Conservation (phyloP, 92 coral and sea anemone genomes). For the Heliopora coerulea region DNA sequence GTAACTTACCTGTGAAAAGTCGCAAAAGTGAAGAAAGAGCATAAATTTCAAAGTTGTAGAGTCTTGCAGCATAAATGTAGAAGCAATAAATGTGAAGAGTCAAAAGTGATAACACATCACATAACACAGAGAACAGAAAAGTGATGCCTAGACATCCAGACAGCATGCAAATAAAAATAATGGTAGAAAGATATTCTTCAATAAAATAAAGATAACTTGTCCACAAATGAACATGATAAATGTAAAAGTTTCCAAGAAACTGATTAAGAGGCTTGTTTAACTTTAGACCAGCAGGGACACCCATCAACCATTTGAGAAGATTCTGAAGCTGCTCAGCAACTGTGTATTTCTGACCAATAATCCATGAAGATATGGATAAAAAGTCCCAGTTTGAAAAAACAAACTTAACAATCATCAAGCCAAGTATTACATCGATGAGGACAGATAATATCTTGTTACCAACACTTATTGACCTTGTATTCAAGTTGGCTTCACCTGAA, state of each 20-base stretch:
- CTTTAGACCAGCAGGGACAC: conserved; percentile 91
- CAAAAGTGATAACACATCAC: conserved; percentile 77
- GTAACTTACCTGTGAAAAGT: conserved; percentile 83
- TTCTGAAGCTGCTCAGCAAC: conserved; percentile 63
- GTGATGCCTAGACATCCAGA: conserved; percentile 87
- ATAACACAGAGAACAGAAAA: conserved; percentile 72
- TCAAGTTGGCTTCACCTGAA: not conserved
- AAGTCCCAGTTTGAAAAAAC: conserved; percentile 44
- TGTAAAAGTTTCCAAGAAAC: conserved; percentile 79
- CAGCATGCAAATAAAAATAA: conserved; percentile 65
- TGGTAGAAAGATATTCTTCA: conserved; percentile 70
- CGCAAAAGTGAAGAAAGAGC: conserved; percentile 69
- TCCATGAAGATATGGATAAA: conserved; percentile 45
- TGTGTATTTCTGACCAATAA: conserved; percentile 64
- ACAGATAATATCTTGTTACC: conserved; percentile 31
- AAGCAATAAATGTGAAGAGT: conserved; percentile 93
- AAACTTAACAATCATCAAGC: conserved; percentile 58
- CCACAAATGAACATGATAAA: conserved; percentile 87
- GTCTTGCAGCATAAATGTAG: conserved; percentile 95
- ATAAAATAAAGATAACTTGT: conserved; percentile 72
- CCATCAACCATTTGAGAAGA: conserved; percentile 82
- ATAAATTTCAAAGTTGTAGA: conserved; percentile 79
- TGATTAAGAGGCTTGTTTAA: conserved; percentile 76
- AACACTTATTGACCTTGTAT: not conserved
- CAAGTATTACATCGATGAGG: conserved; percentile 63